phyloP scores from a whole-genome alignment of 2,797 vertebrate species.

The Gallinago stenura region DNA sequence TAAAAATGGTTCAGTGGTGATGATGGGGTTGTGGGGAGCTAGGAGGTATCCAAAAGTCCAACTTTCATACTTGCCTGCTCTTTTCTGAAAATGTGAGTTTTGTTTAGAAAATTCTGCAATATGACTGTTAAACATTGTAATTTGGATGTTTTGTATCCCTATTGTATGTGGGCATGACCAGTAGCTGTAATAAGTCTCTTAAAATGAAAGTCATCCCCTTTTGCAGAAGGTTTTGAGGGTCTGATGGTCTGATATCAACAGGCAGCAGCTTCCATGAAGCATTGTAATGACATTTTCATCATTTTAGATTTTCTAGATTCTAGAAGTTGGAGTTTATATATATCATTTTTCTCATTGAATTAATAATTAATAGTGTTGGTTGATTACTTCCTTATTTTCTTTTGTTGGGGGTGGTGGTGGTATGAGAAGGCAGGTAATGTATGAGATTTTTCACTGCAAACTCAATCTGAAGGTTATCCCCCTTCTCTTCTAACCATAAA shows the following conservation, averaged over 20 bases:
- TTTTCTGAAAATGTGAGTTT: not conserved
- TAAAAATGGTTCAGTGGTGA: not conserved
- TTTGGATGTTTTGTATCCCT: fast-evolving
- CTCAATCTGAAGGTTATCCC: not conserved
- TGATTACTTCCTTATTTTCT: not conserved
- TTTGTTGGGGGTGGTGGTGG: fast-evolving
- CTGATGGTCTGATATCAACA: not conserved
- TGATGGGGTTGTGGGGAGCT: not conserved
- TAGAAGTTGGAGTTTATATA: not conserved
- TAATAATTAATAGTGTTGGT: not conserved
- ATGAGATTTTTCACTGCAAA: not conserved
- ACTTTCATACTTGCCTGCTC: not conserved
- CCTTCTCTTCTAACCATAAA: not conserved
- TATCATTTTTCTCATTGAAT: not conserved
- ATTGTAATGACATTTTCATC: not conserved
- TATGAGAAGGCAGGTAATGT: not conserved
- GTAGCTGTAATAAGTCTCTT: not conserved
- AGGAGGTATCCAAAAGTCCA: not conserved
- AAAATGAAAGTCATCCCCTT: not conserved
- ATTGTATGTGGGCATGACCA: not conserved
- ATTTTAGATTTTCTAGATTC: not conserved
- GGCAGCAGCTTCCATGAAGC: not conserved
- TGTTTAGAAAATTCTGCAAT: not conserved
- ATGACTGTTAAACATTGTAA: not conserved
- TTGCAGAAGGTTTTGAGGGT: not conserved